Evolutionary conservation across 2,888 invertebrate genomes (phyloP).

Genomic region (Pherbina coryleti): DNA sequence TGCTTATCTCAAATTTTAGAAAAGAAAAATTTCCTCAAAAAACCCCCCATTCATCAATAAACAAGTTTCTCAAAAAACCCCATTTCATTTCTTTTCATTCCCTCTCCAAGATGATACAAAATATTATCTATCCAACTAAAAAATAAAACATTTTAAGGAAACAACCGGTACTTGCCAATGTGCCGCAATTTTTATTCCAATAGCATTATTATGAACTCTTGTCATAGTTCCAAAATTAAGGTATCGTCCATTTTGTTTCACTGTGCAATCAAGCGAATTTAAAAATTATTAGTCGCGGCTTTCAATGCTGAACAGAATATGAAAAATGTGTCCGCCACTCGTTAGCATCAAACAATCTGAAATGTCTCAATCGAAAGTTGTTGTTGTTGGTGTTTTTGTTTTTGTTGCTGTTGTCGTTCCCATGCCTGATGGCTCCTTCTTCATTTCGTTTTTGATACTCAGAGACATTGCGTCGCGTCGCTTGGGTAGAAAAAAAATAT

Average conservation of each 20-base stretch:
- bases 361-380: conserved; percentile 15
- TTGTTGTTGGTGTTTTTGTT: neutral
- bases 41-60: no score
- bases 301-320: conserved; percentile 8
- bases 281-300: conserved; percentile 16
- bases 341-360: conserved; percentile 18
- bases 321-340: conserved; percentile 12
- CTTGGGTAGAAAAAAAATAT: neutral
- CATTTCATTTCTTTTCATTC: no score
- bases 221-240: neutral
- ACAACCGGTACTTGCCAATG: no score
- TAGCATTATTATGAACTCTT: neutral
- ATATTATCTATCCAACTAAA: no score
- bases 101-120: no score
- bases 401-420: neutral
- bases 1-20: no score
- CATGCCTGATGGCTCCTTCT: neutral
- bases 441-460: neutral
- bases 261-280: neutral
- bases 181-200: neutral
- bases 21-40: no score
- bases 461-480: neutral
- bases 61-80: no score
- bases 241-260: neutral
- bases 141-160: no score